These are phyloP conservation scores for Holotrichia oblita DNA, from an alignment of 1,140 invertebrate species.

Conservation along the genomic window DNA sequence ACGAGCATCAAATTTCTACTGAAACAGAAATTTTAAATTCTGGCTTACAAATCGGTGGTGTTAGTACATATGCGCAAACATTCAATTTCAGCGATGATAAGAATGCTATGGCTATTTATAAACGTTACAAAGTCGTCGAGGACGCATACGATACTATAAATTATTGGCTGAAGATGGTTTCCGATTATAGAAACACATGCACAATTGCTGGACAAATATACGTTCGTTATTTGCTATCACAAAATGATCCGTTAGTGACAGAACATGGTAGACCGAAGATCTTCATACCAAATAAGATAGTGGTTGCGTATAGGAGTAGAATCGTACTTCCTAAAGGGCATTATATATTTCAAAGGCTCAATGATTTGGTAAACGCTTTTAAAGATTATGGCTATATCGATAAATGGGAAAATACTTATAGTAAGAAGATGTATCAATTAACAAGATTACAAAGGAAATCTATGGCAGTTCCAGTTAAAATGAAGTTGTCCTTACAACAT, in stretches of 20 bases:
- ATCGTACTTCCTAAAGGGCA: slow-evolving; percentile 31
- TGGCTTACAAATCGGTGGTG: slow-evolving; percentile 41
- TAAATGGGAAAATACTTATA: not conserved
- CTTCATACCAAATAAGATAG: slow-evolving; percentile 1
- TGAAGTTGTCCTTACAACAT: not conserved
- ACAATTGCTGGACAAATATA: slow-evolving; percentile 24
- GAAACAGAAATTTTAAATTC: slow-evolving; percentile 57
- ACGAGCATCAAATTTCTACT: slow-evolving; percentile 63
- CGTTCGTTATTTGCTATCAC: slow-evolving; percentile 25
- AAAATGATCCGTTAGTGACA: slow-evolving; percentile 1
- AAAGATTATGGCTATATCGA: not conserved
- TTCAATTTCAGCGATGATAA: slow-evolving; percentile 20
- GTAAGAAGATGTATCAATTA: not conserved
- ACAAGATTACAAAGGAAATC: not conserved
- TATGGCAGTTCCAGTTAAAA: not conserved
- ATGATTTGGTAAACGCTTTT: not conserved
- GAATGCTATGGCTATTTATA: not conserved
- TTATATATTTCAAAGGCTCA: not conserved
- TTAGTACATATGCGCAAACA: slow-evolving; percentile 37
- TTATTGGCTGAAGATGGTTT: slow-evolving; percentile 17
- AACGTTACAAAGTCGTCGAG: not conserved
- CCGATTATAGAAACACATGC: slow-evolving; percentile 25
- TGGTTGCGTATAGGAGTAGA: not conserved
- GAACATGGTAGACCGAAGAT: not conserved
- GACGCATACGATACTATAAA: slow-evolving; percentile 4